These are phyloP conservation scores for Pandion haliaetus DNA, from an alignment of 2,113 vertebrate genomes.

Conservation along the genomic window DNA sequence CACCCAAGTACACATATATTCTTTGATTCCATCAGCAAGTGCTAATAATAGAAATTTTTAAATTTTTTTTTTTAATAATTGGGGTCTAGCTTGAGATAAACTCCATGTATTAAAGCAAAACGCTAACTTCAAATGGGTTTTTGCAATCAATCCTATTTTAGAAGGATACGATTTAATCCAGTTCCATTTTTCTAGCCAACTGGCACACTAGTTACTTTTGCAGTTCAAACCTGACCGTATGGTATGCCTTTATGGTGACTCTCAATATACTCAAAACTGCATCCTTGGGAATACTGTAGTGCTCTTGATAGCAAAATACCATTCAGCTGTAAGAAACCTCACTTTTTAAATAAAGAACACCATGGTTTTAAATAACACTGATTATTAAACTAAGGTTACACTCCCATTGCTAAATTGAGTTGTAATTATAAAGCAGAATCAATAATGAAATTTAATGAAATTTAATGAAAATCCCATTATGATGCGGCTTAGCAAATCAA, in stretches of 20 bases:
- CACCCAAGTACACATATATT: background rate
- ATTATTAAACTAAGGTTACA: constrained; percentile 26
- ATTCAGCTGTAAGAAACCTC: background rate
- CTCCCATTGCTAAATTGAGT: constrained; percentile 13
- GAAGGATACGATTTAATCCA: background rate
- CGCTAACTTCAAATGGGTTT: background rate
- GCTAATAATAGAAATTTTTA: background rate
- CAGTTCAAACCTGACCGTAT: background rate
- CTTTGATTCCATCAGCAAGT: background rate
- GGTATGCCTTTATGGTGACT: background rate
- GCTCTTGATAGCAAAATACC: background rate
- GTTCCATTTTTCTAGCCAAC: background rate
- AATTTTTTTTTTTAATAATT: no score
- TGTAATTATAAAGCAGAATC: constrained; percentile 50
- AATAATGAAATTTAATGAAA: constrained; percentile 41
- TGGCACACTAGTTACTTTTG: background rate
- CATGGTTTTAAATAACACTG: background rate
- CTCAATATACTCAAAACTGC: background rate
- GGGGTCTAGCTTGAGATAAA: background rate
- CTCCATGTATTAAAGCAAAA: background rate
- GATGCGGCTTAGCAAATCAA: constrained; percentile 19
- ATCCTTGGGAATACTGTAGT: constrained; percentile 1
- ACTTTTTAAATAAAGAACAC: constrained; percentile 18
- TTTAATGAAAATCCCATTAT: constrained; percentile 43
- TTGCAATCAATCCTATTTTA: background rate